Percentiles rank a stretch among this genome's conserved stretches.
Conservation (phyloP, 2,113 vertebrate species). For the Salvator merianae region DNA sequence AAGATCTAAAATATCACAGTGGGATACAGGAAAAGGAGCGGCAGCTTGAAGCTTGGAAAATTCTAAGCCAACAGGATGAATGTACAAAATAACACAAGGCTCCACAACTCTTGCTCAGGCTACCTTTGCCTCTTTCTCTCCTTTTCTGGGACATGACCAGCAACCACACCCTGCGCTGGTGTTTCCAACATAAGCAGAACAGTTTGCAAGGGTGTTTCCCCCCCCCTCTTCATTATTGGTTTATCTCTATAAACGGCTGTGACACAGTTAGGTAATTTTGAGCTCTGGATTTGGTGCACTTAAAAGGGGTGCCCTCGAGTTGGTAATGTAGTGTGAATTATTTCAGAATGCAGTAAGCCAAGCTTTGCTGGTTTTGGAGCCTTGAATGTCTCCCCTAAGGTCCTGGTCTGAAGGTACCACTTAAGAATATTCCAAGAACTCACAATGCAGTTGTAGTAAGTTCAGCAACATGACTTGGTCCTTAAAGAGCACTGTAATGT, state of each 20-base stretch:
- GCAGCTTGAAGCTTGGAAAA: not conserved
- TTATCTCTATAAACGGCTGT: not conserved
- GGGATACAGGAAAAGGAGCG: not conserved
- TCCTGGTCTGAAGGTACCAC: too few relatives aligned
- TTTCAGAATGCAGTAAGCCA: too few relatives aligned
- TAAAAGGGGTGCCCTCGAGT: too few relatives aligned
- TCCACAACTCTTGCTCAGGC: not conserved
- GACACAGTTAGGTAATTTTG: too few relatives aligned
- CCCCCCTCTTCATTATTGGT: too few relatives aligned
- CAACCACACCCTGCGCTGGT: constrained; percentile 2
- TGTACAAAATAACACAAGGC: not conserved
- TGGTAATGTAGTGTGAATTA: too few relatives aligned
- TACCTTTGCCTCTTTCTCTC: not conserved
- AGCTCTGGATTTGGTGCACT: too few relatives aligned
- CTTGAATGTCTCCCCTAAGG: too few relatives aligned
- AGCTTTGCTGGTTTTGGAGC: too few relatives aligned
- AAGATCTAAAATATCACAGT: not conserved
- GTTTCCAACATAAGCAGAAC: not conserved
- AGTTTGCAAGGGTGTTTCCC: not conserved
- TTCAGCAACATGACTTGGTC: not conserved
- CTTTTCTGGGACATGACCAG: not conserved
- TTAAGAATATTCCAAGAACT: not conserved
- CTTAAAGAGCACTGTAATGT: not conserved
- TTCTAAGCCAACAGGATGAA: not conserved
- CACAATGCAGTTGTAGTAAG: not conserved